phyloP scores from a whole-genome alignment of 2,888 invertebrate genomes.

The Dendrolimus pini region DNA sequence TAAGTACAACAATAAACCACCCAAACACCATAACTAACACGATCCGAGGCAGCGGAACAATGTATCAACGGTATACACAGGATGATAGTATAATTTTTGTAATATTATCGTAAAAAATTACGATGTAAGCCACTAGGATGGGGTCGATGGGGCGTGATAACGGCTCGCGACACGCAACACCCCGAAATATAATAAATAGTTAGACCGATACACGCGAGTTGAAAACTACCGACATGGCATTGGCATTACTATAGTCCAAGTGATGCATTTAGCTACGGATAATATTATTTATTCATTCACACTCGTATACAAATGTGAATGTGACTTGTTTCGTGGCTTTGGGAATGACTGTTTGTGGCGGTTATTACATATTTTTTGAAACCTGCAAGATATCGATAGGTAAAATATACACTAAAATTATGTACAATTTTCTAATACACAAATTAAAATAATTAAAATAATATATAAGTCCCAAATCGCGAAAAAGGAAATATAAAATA shows the following conservation, averaged over 20 bases:
- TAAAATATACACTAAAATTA: too few relatives aligned
- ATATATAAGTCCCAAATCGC: too few relatives aligned
- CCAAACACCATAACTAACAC: not conserved
- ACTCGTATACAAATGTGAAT: too few relatives aligned
- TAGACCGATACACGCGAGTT: constrained; percentile 18
- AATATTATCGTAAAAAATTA: constrained; percentile 52
- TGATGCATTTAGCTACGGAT: not conserved
- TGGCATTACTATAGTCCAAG: not conserved
- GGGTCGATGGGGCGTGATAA: constrained; percentile 47
- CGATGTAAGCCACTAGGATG: constrained; percentile 33
- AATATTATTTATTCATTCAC: too few relatives aligned
- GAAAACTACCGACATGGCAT: constrained; percentile 6
- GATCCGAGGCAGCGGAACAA: constrained; percentile 12
- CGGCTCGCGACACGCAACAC: constrained; percentile 30
- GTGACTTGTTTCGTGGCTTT: too few relatives aligned
- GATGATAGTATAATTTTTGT: constrained; percentile 43
- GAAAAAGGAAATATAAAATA: too few relatives aligned
- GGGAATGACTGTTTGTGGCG: too few relatives aligned
- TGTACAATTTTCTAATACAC: too few relatives aligned
- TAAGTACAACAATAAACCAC: not conserved
- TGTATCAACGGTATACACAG: constrained; percentile 22
- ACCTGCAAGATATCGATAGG: too few relatives aligned
- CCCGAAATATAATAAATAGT: constrained; percentile 21
- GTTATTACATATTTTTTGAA: too few relatives aligned
- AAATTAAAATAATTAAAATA: too few relatives aligned